Base-by-base conservation (phyloP, 2,113 vertebrate genomes). In the Copsychus sechellarum region DNA sequence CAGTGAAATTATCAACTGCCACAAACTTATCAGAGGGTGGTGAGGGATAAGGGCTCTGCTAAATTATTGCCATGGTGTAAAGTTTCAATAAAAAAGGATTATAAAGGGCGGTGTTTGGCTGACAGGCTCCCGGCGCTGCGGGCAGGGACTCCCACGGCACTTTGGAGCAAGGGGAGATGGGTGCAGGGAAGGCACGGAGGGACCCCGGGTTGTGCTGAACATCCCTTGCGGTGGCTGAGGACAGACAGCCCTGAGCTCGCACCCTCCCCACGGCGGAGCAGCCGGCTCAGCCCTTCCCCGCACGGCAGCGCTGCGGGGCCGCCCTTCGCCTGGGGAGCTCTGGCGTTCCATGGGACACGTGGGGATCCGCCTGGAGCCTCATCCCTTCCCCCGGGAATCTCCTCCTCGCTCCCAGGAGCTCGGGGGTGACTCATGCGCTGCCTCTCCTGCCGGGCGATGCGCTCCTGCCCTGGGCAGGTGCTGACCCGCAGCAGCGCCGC, bases 341-440 rank as follows among this genome's bases (percentile, higher is more conserved):
- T n/a, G 84, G 33, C 92, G 51, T 57, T 65, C 33, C 11, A 0
- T 0, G 8, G 81, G 51, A 67, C 77, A 89, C 17, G 45, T 67
- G 64, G 54, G 80, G 72, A 90, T 25, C 40, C n/a, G 58, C 47
- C 56, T 53, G 6, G 4, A 91, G 48, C 38, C 56, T 47, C 36
- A 1, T 91, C 72, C 95, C 95, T 62, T 81, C 91, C 90, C 69
- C 22, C 45, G 78, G 94, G 93, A 96, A 93, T 96, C 93, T 96
- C 92, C 95, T 95, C 95, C 95, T 95, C 24, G 25, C 81, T 95
- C 86, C 69, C 65, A 69, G 85, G 65, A 86, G 61, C 45, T 21
- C 67, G 3, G 58, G 34, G 83, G 10, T 96, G 97, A 95, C 69
- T 94, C 91, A 76, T 2, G 4, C 0, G 11, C 43, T 13, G n/a